Conservation (phyloP, 2,797 vertebrate genomes). For the Dallia pectoralis region DNA sequence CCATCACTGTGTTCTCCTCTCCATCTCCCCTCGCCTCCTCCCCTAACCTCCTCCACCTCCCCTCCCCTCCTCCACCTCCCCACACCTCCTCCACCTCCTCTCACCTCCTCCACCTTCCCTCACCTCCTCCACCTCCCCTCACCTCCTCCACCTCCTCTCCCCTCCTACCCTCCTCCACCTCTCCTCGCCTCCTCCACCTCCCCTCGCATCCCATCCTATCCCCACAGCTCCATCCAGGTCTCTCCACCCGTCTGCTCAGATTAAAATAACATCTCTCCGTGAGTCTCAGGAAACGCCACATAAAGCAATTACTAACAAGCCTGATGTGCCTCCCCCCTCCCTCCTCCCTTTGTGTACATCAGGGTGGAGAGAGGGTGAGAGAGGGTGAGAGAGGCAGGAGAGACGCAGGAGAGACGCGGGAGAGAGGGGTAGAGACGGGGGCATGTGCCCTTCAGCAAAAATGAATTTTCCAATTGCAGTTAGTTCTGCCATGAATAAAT, state of each 20-base stretch:
- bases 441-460: conserved; percentile 82
- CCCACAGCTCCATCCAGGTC: conserved; percentile 37
- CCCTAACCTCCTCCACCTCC: too few species aligned
- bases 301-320: conserved; percentile 77
- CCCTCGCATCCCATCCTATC: conserved; percentile 27
- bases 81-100: too few species aligned
- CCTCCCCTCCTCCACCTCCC: too few species aligned
- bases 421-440: conserved; percentile 44
- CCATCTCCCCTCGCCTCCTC: too few species aligned
- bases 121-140: neutral
- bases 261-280: conserved; percentile 68
- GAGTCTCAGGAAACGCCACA: conserved; percentile 68
- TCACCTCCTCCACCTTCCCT: too few species aligned
- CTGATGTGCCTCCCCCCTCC: conserved; percentile 62
- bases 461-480: conserved; percentile 85
- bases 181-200: neutral
- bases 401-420: too few species aligned
- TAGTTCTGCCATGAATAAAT: conserved; percentile 85
- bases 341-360: conserved; percentile 53
- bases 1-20: too few species aligned
- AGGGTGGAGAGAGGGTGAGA: conserved; percentile 30
- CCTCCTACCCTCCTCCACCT: conserved; percentile 19
- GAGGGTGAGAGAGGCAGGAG: too few species aligned
- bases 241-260: conserved; percentile 57
- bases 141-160: conserved; percentile 38